Conservation (phyloP, 2,113 vertebrate species). For the Sander lucioperca region DNA sequence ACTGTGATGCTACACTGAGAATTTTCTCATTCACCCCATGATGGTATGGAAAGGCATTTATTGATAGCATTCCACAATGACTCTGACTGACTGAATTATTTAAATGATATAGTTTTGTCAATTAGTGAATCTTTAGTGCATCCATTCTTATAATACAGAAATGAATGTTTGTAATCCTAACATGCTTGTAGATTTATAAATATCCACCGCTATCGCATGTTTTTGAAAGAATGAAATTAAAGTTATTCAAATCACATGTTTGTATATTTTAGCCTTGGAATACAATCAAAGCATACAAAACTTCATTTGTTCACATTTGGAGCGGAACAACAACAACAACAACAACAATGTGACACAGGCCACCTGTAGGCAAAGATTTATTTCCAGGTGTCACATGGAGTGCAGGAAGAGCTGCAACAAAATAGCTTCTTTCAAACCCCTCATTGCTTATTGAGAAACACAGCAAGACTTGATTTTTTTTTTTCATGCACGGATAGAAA, state of each 20-base stretch:
- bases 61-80: background rate
- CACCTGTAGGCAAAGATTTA: conserved; percentile 29
- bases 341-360: conserved; percentile 3
- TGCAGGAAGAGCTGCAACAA: conserved; percentile 2
- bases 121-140: background rate
- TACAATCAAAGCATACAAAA: conserved; percentile 3
- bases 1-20: background rate
- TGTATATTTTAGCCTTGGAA: background rate
- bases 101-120: background rate
- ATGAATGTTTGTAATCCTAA: background rate
- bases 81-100: no score
- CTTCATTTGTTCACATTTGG: conserved; percentile 19
- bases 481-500: background rate
- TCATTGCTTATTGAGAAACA: conserved; percentile 31
- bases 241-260: background rate
- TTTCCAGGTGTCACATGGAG: conserved; percentile 23
- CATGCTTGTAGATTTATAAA: conserved; percentile 21
- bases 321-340: conserved; percentile 2
- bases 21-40: background rate
- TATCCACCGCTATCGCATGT: background rate
- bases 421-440: conserved; percentile 26
- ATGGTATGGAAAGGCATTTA: background rate
- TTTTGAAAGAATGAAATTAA: background rate
- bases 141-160: background rate
- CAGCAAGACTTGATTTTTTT: conserved; percentile 23